Base-by-base conservation (phyloP, 2,113 vertebrate species). In the Thinocorus orbignyianus region DNA sequence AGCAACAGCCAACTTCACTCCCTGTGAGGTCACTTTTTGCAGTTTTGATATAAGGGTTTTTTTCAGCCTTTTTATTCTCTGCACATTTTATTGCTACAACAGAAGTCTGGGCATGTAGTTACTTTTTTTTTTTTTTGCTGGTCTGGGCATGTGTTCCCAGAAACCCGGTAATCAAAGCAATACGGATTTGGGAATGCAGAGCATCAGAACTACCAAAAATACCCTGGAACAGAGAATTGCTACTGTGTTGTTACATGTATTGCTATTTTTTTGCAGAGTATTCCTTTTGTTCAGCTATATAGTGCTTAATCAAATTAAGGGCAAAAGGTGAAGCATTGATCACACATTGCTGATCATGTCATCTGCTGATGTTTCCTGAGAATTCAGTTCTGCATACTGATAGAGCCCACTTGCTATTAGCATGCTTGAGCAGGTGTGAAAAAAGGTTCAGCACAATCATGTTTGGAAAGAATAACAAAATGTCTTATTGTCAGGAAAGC, bases 301-400 rank as follows among this genome's bases (percentile, higher is more conserved):
- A 93, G 96, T 96, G 97, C 88, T 97, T 97, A 98, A 99, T 98
- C 97, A 98, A 97, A 98, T 97, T 98, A 97, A 98, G 52, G 97
- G 88, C 95, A 96, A 98, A 97, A 97, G 98, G 97, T 97, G 73
- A 96, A 97, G 86, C 92, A 98, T 96, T 98, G 97, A 98, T 98
- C 97, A 97, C 95, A 97, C 60, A 96, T 97, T 98, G 83, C 95
- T 95, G 97, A 97, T 97, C 93, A 90, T 76, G 96, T 78, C 86
- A 97, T 94, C 94, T 97, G 84, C 93, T 88, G 91, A 62, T 77
- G 76, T 95, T 98, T 95, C 91, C 52, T 93, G 93, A 91, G 95
- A 98, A 97, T 98, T 97, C 95, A 96, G 74, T 98, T 98, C 92
- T 93, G 95, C 69, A 64, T 97, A 89, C 54, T 94, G 97, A 98